Evolutionary conservation across 2,888 invertebrate genomes (phyloP).

Genomic region (Incurvaria masculella): DNA sequence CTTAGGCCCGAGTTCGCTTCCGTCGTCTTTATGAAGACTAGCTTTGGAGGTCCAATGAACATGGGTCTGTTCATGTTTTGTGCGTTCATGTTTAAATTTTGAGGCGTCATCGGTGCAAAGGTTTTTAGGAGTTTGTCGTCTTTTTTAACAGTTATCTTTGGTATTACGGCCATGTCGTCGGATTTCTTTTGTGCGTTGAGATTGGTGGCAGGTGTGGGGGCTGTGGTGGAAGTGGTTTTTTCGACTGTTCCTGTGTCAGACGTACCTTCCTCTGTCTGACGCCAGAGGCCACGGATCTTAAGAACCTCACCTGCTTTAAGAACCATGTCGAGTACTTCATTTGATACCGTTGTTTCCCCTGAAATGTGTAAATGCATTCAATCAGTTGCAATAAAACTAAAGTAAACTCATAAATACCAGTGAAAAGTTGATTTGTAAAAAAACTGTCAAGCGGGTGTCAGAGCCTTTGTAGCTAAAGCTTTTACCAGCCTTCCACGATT

Average conservation of each 20-base stretch:
- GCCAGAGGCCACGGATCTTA: slow-evolving; percentile 77
- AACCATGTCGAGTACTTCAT: slow-evolving; percentile 78
- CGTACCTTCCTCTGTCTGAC: slow-evolving; percentile 58
- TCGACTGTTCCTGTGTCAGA: slow-evolving; percentile 30
- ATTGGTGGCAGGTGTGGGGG: slow-evolving; percentile 23
- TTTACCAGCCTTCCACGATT: too few relatives aligned
- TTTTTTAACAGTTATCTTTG: slow-evolving; percentile 45
- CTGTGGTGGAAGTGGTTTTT: slow-evolving; percentile 24
- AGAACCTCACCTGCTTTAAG: slow-evolving; percentile 78
- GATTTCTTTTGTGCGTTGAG: slow-evolving; percentile 29
- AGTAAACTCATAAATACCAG: background rate
- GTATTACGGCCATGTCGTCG: slow-evolving; percentile 24
- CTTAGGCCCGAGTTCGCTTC: slow-evolving; percentile 40
- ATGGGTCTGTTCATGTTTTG: slow-evolving; percentile 33
- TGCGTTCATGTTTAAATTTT: slow-evolving; percentile 5
- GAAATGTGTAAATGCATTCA: too few relatives aligned
- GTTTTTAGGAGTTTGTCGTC: slow-evolving; percentile 49
- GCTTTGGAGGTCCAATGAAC: slow-evolving; percentile 51
- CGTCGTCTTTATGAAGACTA: slow-evolving; percentile 49
- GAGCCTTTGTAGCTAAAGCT: too few relatives aligned
- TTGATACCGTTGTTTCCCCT: slow-evolving; percentile 80
- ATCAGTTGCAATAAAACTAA: background rate
- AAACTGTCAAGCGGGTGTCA: too few relatives aligned
- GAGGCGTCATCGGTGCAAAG: slow-evolving; percentile 32
- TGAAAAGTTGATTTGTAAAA: too few relatives aligned